Base-by-base conservation (phyloP, 2,888 invertebrate genomes). In the Drosophila fungiperda region DNA sequence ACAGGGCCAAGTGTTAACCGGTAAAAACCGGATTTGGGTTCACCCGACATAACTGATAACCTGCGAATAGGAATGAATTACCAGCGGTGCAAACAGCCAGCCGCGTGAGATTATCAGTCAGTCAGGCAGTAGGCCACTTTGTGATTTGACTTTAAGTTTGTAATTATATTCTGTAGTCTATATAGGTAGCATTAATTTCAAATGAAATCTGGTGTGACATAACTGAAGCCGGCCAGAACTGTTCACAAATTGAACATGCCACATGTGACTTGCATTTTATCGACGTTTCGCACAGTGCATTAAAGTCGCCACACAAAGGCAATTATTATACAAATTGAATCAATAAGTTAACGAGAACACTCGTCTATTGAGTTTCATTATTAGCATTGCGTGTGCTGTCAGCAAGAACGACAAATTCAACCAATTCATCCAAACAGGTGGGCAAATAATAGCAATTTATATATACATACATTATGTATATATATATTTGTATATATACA, bases 11-110 rank as follows among this genome's bases (percentile, higher is more conserved):
- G 26, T 8, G 23, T 0, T 35, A 89, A 76, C 89, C 85, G 63
- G 87, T 77, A 45, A 0, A 26, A 84, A 72, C 89, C 80, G 63
- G 85, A 72, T 53, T 55, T 1, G 17, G 53, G 20, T 33, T 84
- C 80, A 85, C 80, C 85, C 65, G 38, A 55, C 11, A 8, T 5
- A 48, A 26, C 2, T 54, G 85, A 86, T 86, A 86, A 89, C 85
- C 89, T 72, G 62, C 32, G 64, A 49, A 74, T 60, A 65, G 45
- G 54, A 72, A 80, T 86, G 72, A 88, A 86, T 80, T 85, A 68
- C 78, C 69, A 71, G 64, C 48, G 36, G 45, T 75, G 75, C 49
- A 76, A 70, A 68, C 65, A 68, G 67, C 71, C 63, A 73, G 72
- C 74, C 49, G 68, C 57, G 26, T 33, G 33, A 9, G 32, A 71